Base-by-base conservation (phyloP, 1,140 invertebrate genomes). In the Gryon sp. region DNA sequence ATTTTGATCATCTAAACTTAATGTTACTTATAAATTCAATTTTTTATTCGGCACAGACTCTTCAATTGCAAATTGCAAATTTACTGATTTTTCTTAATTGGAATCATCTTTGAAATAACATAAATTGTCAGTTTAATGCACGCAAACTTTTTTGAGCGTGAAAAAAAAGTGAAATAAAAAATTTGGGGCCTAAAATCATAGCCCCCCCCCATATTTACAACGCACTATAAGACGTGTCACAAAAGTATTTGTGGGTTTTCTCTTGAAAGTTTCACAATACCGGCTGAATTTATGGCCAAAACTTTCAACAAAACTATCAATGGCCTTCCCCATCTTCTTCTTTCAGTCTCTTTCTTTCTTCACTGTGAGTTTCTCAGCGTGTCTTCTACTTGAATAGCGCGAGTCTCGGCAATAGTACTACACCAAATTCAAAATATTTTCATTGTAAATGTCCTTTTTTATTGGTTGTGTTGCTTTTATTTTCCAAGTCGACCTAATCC, bases 251-350 rank as follows among this genome's bases (percentile, higher is more conserved):
- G 86, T 83, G 87, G 87, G 84, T 88, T 87, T 87, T 83, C 84
- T 88, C 87, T 86, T 88, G 84, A 89, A 87, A 84, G 83, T 83
- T 76, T 46, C 70, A 88, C 87, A 89, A 89, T 89, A 79, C 77
- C 66, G 68, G 57, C 73, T 55, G 80, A 86, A 88, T 89, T 89
- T 88, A 88, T 82, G 85, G 78, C 68, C 57, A 76, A 82, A 87
- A 89, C 86, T 89, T 89, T 89, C 87, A 89, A 87, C 87, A 86
- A 84, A 88, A 87, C 81, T 83, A 83, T 89, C 87, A 88, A 88
- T 88, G 83, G 72, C 41, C 53, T 50, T 52, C 45, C 48, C 9
- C 41, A 34, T 12, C 9, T 22, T 26, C 5, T 12, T 12, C 59
- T 34, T 57, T 40, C 16, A 45, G 40, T 50, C 57, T 63, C 59